phyloP scores from a whole-genome alignment of 2,888 invertebrate genomes.

The Hoplodrina blanda region DNA sequence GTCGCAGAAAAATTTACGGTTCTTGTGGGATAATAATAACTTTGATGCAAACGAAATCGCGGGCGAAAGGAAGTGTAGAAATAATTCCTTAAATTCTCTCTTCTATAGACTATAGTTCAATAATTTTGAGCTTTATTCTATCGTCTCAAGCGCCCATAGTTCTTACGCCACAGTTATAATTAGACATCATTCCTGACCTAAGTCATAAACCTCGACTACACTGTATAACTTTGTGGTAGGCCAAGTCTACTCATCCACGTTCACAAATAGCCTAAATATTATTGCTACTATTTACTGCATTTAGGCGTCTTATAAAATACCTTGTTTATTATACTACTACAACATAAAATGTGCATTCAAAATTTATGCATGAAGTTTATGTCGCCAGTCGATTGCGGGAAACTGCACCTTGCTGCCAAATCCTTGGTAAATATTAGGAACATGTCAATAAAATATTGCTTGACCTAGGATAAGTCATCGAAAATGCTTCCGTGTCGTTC shows the following conservation, averaged over 20 bases:
- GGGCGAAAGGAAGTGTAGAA: too few relatives aligned
- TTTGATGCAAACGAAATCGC: too few relatives aligned
- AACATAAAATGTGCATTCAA: conserved; percentile 35
- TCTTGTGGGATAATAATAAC: too few relatives aligned
- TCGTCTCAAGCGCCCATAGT: background rate
- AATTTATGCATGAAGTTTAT: conserved; percentile 45
- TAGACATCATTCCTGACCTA: conserved; percentile 33
- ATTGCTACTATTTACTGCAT: conserved; percentile 24
- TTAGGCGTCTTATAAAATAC: conserved; percentile 49
- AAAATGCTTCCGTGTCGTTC: conserved; percentile 16
- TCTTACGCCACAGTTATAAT: conserved; percentile 17
- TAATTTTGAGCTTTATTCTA: conserved; percentile 2
- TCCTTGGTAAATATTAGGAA: conserved; percentile 35
- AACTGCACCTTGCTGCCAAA: conserved; percentile 51
- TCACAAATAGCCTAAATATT: conserved; percentile 41
- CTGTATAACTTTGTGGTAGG: conserved; percentile 35
- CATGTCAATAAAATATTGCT: conserved; percentile 31
- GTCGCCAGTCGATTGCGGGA: conserved; percentile 26
- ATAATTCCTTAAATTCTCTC: too few relatives aligned
- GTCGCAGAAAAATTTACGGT: too few relatives aligned
- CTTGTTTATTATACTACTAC: conserved; percentile 34
- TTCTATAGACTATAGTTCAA: background rate
- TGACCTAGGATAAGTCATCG: conserved; percentile 25
- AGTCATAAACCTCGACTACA: conserved; percentile 31
- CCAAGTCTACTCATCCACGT: conserved; percentile 28